Evolutionary conservation across 2,797 vertebrate genomes (phyloP), one percentile per base, ranked within the genome.

Genomic region (Limnodromus scolopaceus): DNA sequence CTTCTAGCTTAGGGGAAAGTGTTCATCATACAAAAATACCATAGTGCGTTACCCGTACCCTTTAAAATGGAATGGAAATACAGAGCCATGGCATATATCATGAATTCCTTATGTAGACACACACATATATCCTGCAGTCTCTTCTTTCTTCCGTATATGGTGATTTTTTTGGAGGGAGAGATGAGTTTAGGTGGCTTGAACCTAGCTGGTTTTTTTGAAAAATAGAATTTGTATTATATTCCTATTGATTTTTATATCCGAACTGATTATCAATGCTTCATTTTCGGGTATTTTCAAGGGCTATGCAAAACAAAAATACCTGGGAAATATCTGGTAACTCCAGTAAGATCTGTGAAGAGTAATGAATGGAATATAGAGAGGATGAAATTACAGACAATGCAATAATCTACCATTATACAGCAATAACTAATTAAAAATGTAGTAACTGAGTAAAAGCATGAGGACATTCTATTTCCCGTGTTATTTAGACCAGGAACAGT

Each of bases 71-170:
- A 84, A 12, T 51, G 46, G 55, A 72, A 84, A 84, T 74, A 41
- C 39, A 61, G 34, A 84, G 16, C 28, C 5, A 10, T 55, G 0
- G 0, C 0, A 4, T 57, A 16, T 18, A 12, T 84, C 23, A 28
- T 19, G 9, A 86, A 43, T 75, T 77, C 39, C 20, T 54, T 38
- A 4, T 39, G 11, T 34, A 58, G 28, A 68, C 23, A 39, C 24
- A 41, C 8, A 13, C 10, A 6, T 2, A 4, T 9, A 41, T 25
- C 0, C 0, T 43, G 51, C 16, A 38, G 5, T n/a, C 16, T 68
- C 25, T 64, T 79, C 12, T 92, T 77, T 43, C 23, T 45, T 74
- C 48, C 0, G 0, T 54, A 34, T 30, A 24, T 24, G 8, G 28
- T 48, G 30, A 17, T n/a, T 34, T 5, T 36, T 13, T 41, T 5